A percentile compares a stretch with the other conserved stretches of the same genome.
Conservation (phyloP, 2,113 vertebrate species). For the Eretmodus cyanostictus region DNA sequence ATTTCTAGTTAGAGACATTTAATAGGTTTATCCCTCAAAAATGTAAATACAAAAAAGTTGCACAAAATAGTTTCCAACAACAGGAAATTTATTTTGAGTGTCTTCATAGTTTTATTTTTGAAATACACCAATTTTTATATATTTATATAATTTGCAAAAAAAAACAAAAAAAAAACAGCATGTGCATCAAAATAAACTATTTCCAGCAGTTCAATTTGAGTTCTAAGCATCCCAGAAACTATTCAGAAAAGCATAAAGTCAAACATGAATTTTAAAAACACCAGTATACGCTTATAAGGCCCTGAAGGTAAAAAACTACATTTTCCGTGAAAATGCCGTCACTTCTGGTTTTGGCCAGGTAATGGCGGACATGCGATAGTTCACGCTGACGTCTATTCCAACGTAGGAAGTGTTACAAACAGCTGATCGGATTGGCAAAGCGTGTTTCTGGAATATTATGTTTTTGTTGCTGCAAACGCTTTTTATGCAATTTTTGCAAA, state of each 20-base stretch:
- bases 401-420: not conserved
- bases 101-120: not conserved
- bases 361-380: not conserved
- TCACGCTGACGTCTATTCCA: rapidly evolving
- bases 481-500: not conserved
- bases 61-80: not conserved
- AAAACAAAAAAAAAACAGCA: rapidly evolving
- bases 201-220: not conserved
- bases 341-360: not conserved
- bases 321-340: not conserved
- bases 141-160: not conserved
- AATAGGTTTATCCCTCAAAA: not conserved
- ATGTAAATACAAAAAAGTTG: not conserved
- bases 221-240: not conserved
- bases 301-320: not conserved
- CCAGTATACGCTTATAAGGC: too few relatives aligned
- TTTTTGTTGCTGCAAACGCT: rapidly evolving
- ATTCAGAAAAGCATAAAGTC: too few relatives aligned
- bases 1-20: not conserved
- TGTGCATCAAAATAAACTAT: not conserved
- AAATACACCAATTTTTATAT: not conserved
- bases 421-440: rapidly evolving
- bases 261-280: too few relatives aligned
- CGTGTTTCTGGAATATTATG: not conserved
- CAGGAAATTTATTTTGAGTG: not conserved